A percentile compares a stretch with the other conserved stretches of the same genome.
phyloP scores from a whole-genome alignment of 2,113 vertebrate genomes.

The Erinaceus europaeus region DNA sequence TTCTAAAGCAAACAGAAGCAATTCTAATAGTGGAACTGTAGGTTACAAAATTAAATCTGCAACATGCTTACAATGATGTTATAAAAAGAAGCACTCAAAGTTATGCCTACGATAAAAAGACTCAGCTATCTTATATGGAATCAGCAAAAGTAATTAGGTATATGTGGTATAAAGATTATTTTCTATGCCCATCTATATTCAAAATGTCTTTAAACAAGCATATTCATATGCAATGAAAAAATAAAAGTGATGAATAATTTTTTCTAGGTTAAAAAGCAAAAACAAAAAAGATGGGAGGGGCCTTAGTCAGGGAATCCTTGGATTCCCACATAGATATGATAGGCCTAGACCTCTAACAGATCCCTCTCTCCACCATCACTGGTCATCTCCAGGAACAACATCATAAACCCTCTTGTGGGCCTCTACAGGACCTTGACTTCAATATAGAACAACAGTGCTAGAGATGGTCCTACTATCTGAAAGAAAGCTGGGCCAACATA shows the following conservation, averaged over 20 bases:
- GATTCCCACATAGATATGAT: too few species aligned
- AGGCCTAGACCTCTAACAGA: too few species aligned
- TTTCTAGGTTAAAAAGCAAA: too few species aligned
- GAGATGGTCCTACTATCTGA: too few species aligned
- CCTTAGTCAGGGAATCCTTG: too few species aligned
- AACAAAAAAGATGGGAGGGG: too few species aligned
- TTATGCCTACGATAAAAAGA: neutral
- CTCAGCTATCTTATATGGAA: neutral
- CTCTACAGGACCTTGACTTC: too few species aligned
- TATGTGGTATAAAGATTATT: neutral
- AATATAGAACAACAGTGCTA: too few species aligned
- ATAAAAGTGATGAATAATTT: neutral
- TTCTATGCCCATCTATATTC: slow-evolving; percentile 1
- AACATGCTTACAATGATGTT: neutral
- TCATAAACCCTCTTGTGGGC: too few species aligned
- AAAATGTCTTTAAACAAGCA: slow-evolving; percentile 3
- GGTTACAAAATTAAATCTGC: neutral
- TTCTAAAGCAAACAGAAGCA: neutral
- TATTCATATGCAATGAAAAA: neutral
- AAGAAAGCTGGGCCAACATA: too few species aligned
- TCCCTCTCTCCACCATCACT: too few species aligned
- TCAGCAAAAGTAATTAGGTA: neutral
- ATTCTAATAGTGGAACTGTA: neutral
- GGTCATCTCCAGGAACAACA: too few species aligned
- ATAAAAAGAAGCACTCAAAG: slow-evolving; percentile 11